Percentiles rank a stretch among this genome's conserved stretches.
phyloP scores from a whole-genome alignment of 1,140 invertebrate genomes.

The Formica selysi region DNA sequence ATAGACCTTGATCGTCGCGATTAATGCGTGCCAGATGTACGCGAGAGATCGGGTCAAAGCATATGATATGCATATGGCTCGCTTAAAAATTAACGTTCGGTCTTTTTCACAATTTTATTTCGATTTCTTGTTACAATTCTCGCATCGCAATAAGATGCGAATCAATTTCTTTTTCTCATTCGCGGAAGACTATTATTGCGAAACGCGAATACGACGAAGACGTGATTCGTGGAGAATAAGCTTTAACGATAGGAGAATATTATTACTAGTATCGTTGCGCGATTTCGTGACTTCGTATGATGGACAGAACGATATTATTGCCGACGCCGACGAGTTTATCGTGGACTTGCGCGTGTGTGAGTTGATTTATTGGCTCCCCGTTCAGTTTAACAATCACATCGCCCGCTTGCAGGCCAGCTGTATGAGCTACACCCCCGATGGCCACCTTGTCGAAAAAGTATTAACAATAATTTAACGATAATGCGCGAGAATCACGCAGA shows the following conservation, averaged over 20 bases:
- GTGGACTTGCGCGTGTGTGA: conserved; percentile 91
- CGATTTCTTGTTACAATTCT: background rate
- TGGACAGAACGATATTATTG: conserved; percentile 89
- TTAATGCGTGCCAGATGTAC: conserved; percentile 50
- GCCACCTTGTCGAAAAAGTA: conserved; percentile 87
- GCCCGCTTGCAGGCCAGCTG: conserved; percentile 91
- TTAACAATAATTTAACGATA: conserved; percentile 3
- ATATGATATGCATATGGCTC: background rate
- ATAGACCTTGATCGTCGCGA: conserved; percentile 63
- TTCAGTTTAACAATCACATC: conserved; percentile 92
- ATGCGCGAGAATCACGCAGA: background rate
- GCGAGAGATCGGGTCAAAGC: conserved; percentile 3
- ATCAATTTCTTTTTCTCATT: background rate
- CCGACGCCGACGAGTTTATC: conserved; percentile 89
- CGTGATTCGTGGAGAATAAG: background rate
- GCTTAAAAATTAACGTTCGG: background rate
- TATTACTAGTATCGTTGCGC: conserved; percentile 25
- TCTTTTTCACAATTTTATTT: conserved; percentile 41
- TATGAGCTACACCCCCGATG: conserved; percentile 90
- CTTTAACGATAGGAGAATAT: background rate
- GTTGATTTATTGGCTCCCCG: conserved; percentile 87
- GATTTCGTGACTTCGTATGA: conserved; percentile 84
- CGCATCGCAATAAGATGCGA: background rate
- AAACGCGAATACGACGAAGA: background rate
- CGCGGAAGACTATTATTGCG: too few relatives aligned